Percentiles rank a stretch among this genome's conserved stretches.
phyloP scores from a whole-genome alignment of 2,113 vertebrate species.

The Antechinus stuartii region DNA sequence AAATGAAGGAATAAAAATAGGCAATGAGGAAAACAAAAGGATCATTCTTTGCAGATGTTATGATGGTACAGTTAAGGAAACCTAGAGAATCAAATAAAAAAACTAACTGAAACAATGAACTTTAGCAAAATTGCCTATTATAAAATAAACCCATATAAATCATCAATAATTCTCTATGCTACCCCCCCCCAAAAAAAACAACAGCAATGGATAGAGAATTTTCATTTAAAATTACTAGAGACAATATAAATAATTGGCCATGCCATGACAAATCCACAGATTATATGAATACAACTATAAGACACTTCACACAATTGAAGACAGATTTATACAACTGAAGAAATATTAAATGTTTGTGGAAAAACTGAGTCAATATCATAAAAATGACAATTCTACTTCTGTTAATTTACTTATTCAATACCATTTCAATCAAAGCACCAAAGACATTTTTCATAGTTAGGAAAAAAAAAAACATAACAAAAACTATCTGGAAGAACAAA shows the following conservation, averaged over 20 bases:
- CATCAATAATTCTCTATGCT: too few species aligned
- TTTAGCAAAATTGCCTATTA: neutral
- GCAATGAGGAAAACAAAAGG: too few species aligned
- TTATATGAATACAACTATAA: neutral
- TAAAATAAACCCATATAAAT: neutral
- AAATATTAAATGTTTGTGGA: neutral
- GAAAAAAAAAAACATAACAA: neutral
- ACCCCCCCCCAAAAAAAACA: neutral
- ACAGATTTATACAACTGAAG: neutral
- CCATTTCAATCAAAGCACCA: neutral
- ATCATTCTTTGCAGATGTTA: neutral
- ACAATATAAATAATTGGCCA: neutral
- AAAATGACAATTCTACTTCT: neutral
- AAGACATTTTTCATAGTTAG: neutral
- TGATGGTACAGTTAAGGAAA: neutral
- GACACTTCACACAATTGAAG: neutral
- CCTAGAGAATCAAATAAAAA: neutral
- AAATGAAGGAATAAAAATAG: too few species aligned
- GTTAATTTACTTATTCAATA: neutral
- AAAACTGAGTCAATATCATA: neutral
- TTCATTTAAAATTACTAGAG: neutral
- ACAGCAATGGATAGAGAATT: neutral
- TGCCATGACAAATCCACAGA: neutral
- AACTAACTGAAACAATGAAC: neutral
- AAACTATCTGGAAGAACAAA: neutral